Conservation (phyloP, 1,140 invertebrate species). For the Nixonia krombeini region DNA sequence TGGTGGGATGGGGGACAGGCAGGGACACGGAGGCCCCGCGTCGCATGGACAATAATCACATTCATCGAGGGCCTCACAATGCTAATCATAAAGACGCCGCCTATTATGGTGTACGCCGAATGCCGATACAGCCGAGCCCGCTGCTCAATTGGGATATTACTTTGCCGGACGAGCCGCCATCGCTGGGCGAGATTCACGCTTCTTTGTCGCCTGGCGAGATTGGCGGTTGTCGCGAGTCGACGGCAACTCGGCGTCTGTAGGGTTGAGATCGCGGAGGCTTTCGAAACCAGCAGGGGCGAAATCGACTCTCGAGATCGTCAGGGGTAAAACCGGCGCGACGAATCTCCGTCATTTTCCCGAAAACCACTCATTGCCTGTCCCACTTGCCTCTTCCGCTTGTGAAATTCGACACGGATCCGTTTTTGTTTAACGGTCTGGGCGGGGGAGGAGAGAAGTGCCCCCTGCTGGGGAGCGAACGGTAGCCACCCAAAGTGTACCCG, state of each 20-base stretch:
- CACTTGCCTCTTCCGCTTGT: constrained; percentile 36
- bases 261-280: no score
- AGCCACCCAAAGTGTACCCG: constrained; percentile 58
- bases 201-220: constrained; percentile 41
- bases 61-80: constrained; percentile 69
- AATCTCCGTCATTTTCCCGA: background rate
- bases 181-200: constrained; percentile 45
- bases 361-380: background rate
- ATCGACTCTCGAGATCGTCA: no score
- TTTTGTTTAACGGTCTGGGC: constrained; percentile 1
- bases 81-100: constrained; percentile 72
- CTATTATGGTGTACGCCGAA: constrained; percentile 63
- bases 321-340: no score
- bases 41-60: constrained; percentile 69
- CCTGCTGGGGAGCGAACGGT: constrained; percentile 54
- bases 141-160: constrained; percentile 49
- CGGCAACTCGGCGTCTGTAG: no score
- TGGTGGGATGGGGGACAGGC: constrained; percentile 48
- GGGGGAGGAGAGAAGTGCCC: constrained; percentile 47
- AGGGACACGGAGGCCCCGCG: constrained; percentile 52
- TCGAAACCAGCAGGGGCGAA: no score
- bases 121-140: constrained; percentile 39
- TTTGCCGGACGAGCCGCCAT: constrained; percentile 37
- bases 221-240: constrained; percentile 5
- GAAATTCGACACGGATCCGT: constrained; percentile 30